Evolutionary conservation across 2,888 invertebrate species (phyloP).

Genomic region (Mimas tiliae): DNA sequence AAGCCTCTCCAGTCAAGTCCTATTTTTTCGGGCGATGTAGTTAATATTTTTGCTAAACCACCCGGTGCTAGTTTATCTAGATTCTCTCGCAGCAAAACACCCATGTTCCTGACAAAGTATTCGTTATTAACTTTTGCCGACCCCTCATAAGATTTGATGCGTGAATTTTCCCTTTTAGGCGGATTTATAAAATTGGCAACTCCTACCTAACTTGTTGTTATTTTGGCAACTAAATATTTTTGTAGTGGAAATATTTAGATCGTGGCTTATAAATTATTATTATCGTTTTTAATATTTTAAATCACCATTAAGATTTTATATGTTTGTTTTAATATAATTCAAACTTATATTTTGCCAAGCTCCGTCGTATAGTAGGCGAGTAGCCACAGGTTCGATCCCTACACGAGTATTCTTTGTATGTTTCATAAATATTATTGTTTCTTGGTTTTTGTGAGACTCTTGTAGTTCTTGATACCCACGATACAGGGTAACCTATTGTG

Average conservation of each 20-base stretch:
- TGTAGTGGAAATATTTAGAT: neutral
- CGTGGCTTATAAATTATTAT: neutral
- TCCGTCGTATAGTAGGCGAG: too few relatives aligned
- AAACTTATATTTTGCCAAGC: too few relatives aligned
- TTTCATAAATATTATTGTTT: too few relatives aligned
- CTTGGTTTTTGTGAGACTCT: too few relatives aligned
- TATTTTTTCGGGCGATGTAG: constrained; percentile 6
- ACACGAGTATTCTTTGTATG: too few relatives aligned
- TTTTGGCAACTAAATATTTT: neutral
- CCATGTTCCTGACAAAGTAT: neutral
- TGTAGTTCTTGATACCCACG: too few relatives aligned
- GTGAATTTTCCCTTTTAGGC: constrained; percentile 25
- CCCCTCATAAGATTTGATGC: constrained; percentile 8
- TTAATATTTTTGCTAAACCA: constrained; percentile 17
- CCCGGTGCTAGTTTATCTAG: constrained; percentile 7
- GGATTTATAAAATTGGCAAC: constrained; percentile 11
- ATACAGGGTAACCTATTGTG: too few relatives aligned
- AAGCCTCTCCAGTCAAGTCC: neutral
- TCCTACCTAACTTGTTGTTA: neutral
- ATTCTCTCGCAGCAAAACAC: constrained; percentile 4
- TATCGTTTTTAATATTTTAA: neutral
- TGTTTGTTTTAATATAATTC: too few relatives aligned
- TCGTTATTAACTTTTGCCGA: constrained; percentile 14
- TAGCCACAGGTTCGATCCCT: too few relatives aligned
- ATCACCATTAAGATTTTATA: neutral